phyloP scores from a whole-genome alignment of 2,888 invertebrate species.

The Julus scandinavius region DNA sequence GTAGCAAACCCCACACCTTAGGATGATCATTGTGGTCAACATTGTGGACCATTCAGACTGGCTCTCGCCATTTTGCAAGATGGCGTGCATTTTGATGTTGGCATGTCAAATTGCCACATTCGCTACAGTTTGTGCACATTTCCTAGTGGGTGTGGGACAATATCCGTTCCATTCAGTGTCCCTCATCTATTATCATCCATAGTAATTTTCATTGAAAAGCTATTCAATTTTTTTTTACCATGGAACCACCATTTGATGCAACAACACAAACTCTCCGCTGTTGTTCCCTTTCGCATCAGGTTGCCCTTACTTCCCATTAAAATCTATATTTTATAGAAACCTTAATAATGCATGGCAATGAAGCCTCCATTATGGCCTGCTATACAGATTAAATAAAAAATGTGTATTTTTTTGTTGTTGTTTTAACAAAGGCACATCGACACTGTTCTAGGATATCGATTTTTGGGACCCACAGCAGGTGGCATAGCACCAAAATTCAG shows the following conservation, averaged over 20 bases:
- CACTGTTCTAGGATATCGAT: slow-evolving; percentile 35
- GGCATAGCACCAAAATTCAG: too few relatives aligned
- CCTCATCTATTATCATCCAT: neutral
- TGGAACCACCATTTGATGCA: too few relatives aligned
- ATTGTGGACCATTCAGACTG: too few relatives aligned
- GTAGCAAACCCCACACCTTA: too few relatives aligned
- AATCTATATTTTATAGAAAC: slow-evolving; percentile 8
- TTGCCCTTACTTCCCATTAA: neutral
- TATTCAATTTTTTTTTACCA: neutral
- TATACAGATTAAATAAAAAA: neutral
- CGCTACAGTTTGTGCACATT: neutral
- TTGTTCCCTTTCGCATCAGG: neutral
- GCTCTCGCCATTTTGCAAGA: neutral
- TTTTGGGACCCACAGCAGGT: neutral
- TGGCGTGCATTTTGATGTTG: neutral
- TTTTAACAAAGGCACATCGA: slow-evolving; percentile 8
- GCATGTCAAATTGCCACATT: neutral
- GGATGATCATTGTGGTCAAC: too few relatives aligned
- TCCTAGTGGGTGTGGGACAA: neutral
- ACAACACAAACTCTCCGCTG: too few relatives aligned
- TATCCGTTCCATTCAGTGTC: neutral
- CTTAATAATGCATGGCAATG: slow-evolving; percentile 16
- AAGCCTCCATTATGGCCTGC: neutral
- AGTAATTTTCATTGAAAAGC: neutral
- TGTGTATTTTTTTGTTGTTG: neutral